Percentiles rank a stretch among this genome's conserved stretches.
phyloP scores from a whole-genome alignment of 2,888 invertebrate species.

The Macaria liturata region DNA sequence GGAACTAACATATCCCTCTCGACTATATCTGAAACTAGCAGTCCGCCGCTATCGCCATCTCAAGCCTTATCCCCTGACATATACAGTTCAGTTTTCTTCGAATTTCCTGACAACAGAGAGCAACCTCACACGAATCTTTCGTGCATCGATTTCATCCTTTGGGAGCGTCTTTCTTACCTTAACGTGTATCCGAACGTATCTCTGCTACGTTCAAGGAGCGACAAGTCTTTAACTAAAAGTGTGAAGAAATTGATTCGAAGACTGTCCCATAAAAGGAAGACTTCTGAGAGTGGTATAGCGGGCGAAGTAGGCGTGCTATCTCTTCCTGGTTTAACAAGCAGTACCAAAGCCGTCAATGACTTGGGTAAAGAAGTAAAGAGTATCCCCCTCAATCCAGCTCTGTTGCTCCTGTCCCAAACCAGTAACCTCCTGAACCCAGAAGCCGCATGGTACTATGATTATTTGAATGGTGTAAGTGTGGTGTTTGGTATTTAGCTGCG shows the following conservation, averaged over 20 bases:
- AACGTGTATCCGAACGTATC: slow-evolving; percentile 67
- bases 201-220: slow-evolving; percentile 53
- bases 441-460: slow-evolving; percentile 79
- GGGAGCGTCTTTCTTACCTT: slow-evolving; percentile 65
- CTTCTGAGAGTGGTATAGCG: slow-evolving; percentile 48
- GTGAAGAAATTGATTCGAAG: slow-evolving; percentile 43
- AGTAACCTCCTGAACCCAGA: slow-evolving; percentile 62
- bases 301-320: slow-evolving; percentile 68
- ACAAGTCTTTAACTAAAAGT: slow-evolving; percentile 53
- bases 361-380: slow-evolving; percentile 64
- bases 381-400: slow-evolving; percentile 65
- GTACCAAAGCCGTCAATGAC: slow-evolving; percentile 60
- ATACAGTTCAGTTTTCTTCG: slow-evolving; percentile 73
- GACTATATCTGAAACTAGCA: slow-evolving; percentile 66
- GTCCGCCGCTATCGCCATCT: slow-evolving; percentile 46
- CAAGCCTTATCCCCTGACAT: slow-evolving; percentile 61
- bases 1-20: slow-evolving; percentile 56
- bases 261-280: slow-evolving; percentile 53
- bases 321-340: slow-evolving; percentile 62
- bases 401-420: slow-evolving; percentile 69
- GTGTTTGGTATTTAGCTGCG: slow-evolving; percentile 51
- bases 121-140: slow-evolving; percentile 53
- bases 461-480: slow-evolving; percentile 77
- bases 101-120: slow-evolving; percentile 56
- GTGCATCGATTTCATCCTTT: slow-evolving; percentile 71